Conservation (phyloP, 2,113 vertebrate genomes). For the Epinephelus fuscoguttatus region DNA sequence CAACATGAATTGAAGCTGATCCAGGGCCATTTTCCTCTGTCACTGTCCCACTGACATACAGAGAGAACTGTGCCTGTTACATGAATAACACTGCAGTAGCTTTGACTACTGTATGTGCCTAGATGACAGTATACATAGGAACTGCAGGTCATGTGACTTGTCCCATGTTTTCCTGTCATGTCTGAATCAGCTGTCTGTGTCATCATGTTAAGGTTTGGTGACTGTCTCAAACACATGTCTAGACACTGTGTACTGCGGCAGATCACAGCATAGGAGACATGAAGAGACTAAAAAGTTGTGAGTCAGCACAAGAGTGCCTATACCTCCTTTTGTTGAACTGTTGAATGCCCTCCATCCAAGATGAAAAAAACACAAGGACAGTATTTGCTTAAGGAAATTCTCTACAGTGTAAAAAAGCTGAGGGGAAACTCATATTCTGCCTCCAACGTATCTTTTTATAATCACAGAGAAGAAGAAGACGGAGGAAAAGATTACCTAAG, state of each 20-base stretch:
- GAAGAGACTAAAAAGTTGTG: background rate
- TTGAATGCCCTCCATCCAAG: background rate
- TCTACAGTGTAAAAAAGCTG: background rate
- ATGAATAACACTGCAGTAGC: too few relatives aligned
- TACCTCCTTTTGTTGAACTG: background rate
- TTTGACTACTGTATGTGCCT: background rate
- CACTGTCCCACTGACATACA: background rate
- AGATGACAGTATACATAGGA: background rate
- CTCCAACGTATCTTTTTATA: background rate
- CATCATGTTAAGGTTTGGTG: background rate
- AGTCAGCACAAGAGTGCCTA: background rate
- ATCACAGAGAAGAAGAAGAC: background rate
- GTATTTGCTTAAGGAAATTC: background rate
- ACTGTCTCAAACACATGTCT: background rate
- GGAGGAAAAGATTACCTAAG: background rate
- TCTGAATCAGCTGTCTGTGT: background rate
- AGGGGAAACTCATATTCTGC: background rate
- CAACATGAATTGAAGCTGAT: background rate
- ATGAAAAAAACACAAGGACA: background rate
- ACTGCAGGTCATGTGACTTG: background rate
- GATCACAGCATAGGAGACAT: background rate
- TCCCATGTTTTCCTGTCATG: constrained; percentile 15
- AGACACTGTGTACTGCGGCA: background rate
- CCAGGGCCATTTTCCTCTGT: background rate
- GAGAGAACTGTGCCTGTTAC: background rate